Conservation (phyloP, 2,113 vertebrate species). For the Oreochromis tanganicae region DNA sequence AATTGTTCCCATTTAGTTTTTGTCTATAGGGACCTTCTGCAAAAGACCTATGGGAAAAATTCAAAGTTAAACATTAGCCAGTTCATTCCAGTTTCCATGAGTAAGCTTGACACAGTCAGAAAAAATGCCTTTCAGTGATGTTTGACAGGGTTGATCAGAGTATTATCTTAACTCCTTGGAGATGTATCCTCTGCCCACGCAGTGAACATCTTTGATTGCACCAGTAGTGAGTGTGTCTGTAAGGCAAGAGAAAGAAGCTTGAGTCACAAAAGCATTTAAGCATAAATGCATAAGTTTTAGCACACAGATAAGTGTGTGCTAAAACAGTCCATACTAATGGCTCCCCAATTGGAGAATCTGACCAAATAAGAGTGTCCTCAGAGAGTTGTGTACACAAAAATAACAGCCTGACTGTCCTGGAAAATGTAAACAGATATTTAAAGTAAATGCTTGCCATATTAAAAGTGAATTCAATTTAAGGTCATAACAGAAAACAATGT, state of each 20-base stretch:
- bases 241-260: neutral
- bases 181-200: rapidly evolving
- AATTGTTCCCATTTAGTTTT: neutral
- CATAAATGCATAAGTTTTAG: rapidly evolving
- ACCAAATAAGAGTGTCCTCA: neutral
- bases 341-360: neutral
- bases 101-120: neutral
- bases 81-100: neutral
- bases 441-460: neutral
- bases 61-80: neutral
- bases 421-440: neutral
- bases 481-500: neutral
- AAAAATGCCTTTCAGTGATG: neutral
- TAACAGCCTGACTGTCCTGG: neutral
- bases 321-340: neutral
- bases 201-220: neutral
- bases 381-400: neutral
- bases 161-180: neutral
- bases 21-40: neutral
- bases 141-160: neutral
- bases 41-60: neutral
- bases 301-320: neutral
- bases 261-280: neutral
- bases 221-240: neutral
- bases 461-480: neutral